phyloP scores from a whole-genome alignment of 2,113 vertebrate genomes.

The Miniopterus natalensis region DNA sequence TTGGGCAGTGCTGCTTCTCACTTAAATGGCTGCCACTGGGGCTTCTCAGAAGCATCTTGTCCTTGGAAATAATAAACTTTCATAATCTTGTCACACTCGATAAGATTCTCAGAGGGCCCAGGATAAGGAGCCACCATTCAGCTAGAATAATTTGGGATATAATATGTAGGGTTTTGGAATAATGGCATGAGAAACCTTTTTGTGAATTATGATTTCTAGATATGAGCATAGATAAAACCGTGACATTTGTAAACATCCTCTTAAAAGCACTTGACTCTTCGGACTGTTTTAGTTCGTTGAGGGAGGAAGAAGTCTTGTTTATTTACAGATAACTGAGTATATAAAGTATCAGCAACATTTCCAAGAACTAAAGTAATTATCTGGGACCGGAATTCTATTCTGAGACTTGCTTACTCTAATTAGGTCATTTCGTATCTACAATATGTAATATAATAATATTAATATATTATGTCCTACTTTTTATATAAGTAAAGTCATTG shows the following conservation, averaged over 20 bases:
- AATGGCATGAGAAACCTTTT: slow-evolving; percentile 51
- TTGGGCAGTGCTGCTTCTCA: neutral
- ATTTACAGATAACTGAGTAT: slow-evolving; percentile 56
- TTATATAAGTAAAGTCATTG: slow-evolving; percentile 48
- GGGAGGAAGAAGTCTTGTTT: neutral
- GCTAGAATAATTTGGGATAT: slow-evolving; percentile 57
- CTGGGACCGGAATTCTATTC: slow-evolving; percentile 59
- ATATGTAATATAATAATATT: neutral
- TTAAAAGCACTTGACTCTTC: slow-evolving; percentile 60
- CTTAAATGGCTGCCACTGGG: neutral
- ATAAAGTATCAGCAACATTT: slow-evolving; percentile 55
- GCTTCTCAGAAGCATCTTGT: slow-evolving; percentile 40
- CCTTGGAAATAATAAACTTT: slow-evolving; percentile 46
- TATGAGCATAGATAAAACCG: slow-evolving; percentile 40
- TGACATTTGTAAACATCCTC: slow-evolving; percentile 59
- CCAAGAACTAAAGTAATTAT: slow-evolving; percentile 50
- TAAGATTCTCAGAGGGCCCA: neutral
- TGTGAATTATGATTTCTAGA: slow-evolving; percentile 48
- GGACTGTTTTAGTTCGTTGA: neutral
- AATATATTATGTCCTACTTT: slow-evolving; percentile 58
- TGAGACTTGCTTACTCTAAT: slow-evolving; percentile 9
- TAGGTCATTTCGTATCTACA: slow-evolving; percentile 59
- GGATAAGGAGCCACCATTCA: slow-evolving; percentile 30
- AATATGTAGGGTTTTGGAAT: slow-evolving; percentile 10
- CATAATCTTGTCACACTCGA: neutral